Base-by-base conservation (phyloP, 2,797 vertebrate species). In the Amblyopsis hoosieri region DNA sequence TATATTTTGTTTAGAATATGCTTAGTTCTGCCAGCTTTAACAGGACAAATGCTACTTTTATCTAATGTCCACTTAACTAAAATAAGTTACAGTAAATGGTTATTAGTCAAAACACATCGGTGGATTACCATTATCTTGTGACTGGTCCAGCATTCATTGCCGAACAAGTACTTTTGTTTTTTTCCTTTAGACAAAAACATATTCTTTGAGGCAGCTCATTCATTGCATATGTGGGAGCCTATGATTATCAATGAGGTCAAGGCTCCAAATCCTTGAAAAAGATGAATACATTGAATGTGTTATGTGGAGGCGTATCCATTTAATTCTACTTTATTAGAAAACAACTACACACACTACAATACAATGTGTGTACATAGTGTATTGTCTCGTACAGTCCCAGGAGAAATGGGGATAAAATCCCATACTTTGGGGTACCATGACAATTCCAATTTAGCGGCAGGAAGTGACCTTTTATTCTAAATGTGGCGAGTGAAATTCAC, bases 61-160 rank as follows among this genome's bases (percentile, higher is more conserved):
- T 68, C 80, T 70, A 69, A 67, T 80, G 80, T 81, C 70, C 72
- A 61, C 42, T 83, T 31, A 23, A 58, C 45, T 23, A 4, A 17
- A 54, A 12, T 12, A 12, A 78, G 71, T 84, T 72, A 3, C 19
- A 23, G 19, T 23, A 54, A 77, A 81, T 74, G 62, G 52, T 63
- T 66, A 85, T 84, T 73, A 73, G 61, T 74, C 58, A 48, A 73
- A 69, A 50, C 72, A 49, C 52, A 66, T 63, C 57, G 50, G 50
- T 63, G 17, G 42, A 67, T 45, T 42, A 53, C 67, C 68, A 60
- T 73, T 74, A 80, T 66, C 55, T 51, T 7, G 51, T 71, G 50
- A 64, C 57, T 52, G 62, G 45, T 33, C 33, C 31, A 52, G 66
- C 60, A 58, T 73, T 74, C 64, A 42, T 49, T 54, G 46, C 57